Percentiles rank a stretch among this genome's conserved stretches.
Conservation (phyloP, 1,140 invertebrate genomes). For the Leptopilina clavipes region DNA sequence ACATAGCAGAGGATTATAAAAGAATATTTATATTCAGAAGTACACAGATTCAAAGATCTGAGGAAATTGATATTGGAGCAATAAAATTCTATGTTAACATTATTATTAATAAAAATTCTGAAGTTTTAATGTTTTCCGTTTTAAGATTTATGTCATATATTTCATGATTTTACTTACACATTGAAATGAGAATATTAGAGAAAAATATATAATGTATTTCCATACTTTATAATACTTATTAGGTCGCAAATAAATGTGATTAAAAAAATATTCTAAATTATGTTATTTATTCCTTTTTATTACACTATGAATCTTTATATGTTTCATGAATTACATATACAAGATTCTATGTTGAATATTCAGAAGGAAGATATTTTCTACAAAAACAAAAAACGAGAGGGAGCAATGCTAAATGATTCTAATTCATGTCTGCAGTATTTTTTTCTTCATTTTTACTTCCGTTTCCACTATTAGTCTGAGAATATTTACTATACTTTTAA, state of each 20-base stretch:
- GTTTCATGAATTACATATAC: no score
- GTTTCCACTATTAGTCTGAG: no score
- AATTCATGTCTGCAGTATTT: neutral
- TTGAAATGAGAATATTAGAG: neutral
- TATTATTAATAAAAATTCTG: constrained; percentile 3
- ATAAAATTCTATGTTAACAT: constrained; percentile 15
- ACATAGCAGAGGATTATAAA: neutral
- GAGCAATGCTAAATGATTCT: neutral
- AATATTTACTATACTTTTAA: no score
- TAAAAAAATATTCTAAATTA: neutral
- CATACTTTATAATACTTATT: neutral
- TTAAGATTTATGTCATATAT: neutral
- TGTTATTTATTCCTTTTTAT: neutral
- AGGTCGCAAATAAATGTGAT: neutral
- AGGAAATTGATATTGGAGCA: neutral
- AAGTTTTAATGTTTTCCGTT: constrained; percentile 9
- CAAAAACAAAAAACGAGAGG: neutral
- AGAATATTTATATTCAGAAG: neutral
- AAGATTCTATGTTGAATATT: no score
- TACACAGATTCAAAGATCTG: neutral
- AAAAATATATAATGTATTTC: constrained; percentile 3
- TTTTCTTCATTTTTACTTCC: no score
- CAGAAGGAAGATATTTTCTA: no score
- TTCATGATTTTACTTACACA: neutral
- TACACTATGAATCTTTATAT: no score